Percentiles rank a stretch among this genome's conserved stretches.
Evolutionary conservation across 2,113 vertebrate species (phyloP).

Genomic region (Hepsetus odoe): DNA sequence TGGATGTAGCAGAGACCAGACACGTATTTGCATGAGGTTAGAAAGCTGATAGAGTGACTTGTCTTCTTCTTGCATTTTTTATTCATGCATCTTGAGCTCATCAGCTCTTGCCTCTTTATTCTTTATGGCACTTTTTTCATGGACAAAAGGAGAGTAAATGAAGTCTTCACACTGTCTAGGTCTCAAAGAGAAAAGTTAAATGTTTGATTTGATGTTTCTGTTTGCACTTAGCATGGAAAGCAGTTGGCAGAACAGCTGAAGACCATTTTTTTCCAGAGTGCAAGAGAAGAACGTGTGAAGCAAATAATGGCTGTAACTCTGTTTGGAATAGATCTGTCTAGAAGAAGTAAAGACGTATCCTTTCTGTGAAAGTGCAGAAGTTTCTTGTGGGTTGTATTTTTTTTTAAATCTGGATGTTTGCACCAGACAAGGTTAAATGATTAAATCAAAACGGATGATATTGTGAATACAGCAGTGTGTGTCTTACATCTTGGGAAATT

Average conservation of each 20-base stretch:
- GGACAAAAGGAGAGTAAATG: not conserved
- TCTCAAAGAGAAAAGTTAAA: not conserved
- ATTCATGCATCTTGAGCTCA: not conserved
- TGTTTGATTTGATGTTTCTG: not conserved
- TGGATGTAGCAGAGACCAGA: slow-evolving; percentile 55
- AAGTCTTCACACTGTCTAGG: not conserved
- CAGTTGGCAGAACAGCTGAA: not conserved
- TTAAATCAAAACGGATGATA: too few relatives aligned
- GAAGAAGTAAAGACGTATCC: too few relatives aligned
- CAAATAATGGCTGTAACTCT: not conserved
- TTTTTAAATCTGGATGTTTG: too few relatives aligned
- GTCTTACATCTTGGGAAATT: too few relatives aligned
- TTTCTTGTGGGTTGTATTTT: too few relatives aligned
- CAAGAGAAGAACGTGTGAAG: not conserved
- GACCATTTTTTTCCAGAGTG: not conserved
- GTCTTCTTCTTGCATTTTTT: not conserved
- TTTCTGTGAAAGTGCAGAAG: too few relatives aligned
- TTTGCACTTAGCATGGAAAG: not conserved
- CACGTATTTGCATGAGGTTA: slow-evolving; percentile 49
- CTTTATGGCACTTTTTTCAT: not conserved
- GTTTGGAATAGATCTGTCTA: too few relatives aligned
- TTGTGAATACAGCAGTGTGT: too few relatives aligned
- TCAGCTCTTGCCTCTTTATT: not conserved
- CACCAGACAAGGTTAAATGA: too few relatives aligned
- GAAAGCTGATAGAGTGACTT: slow-evolving; percentile 9